A percentile compares a stretch with the other conserved stretches of the same genome.
Evolutionary conservation across 2,888 invertebrate genomes (phyloP).

Genomic region (Ophion costatus): DNA sequence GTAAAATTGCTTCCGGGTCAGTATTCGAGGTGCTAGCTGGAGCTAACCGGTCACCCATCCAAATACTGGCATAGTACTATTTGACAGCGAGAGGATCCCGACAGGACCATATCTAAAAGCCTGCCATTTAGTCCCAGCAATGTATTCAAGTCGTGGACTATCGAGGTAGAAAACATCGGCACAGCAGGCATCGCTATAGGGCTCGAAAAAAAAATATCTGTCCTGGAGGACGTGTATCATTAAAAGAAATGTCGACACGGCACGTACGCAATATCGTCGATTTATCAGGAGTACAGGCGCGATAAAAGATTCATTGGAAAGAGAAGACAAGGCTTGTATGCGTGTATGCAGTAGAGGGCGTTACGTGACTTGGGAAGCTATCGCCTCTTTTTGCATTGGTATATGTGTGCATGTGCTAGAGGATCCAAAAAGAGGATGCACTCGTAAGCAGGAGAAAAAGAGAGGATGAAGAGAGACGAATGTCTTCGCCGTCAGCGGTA

Average conservation of each 20-base stretch:
- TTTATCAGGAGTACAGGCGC: slow-evolving; percentile 38
- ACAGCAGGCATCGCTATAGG: background rate
- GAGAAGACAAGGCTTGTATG: slow-evolving; percentile 33
- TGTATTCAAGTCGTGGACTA: background rate
- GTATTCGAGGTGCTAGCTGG: too few species aligned
- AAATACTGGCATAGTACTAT: too few species aligned
- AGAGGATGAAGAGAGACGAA: slow-evolving; percentile 59
- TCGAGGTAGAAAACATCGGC: background rate
- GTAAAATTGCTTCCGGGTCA: too few species aligned
- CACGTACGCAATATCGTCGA: slow-evolving; percentile 16
- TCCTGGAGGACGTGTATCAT: background rate
- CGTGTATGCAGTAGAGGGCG: slow-evolving; percentile 23
- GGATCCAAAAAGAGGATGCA: slow-evolving; percentile 9
- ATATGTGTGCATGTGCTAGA: slow-evolving; percentile 23
- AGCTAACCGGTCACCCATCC: too few species aligned
- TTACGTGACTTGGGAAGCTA: slow-evolving; percentile 32
- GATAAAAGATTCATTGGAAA: slow-evolving; percentile 60
- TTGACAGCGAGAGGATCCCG: too few species aligned
- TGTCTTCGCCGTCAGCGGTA: slow-evolving; percentile 51
- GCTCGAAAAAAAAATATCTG: background rate
- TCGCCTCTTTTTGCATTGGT: slow-evolving; percentile 1
- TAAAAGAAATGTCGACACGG: background rate
- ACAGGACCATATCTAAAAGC: background rate
- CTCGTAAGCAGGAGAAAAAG: slow-evolving; percentile 22
- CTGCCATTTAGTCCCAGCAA: background rate